Conservation (phyloP, 2,113 vertebrate species). For the Cochlearius cochlearius region DNA sequence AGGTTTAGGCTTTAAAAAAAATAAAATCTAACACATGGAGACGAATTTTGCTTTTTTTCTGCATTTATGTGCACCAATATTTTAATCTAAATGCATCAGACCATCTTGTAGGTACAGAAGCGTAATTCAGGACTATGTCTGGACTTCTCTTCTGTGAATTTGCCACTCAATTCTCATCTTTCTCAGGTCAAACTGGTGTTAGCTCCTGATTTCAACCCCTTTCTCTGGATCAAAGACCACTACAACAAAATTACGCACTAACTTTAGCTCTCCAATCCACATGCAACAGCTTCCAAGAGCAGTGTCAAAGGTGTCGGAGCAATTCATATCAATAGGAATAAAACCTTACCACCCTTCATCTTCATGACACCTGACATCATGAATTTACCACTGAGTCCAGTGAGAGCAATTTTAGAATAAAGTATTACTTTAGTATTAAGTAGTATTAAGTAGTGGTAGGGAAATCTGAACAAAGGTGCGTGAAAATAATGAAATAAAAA, state of each 20-base stretch:
- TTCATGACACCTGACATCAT: not conserved
- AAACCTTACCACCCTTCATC: not conserved
- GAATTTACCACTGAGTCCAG: not conserved
- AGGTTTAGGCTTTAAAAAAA: not conserved
- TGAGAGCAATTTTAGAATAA: not conserved
- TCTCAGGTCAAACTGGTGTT: not conserved
- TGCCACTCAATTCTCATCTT: not conserved
- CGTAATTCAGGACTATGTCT: not conserved
- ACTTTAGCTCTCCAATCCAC: not conserved
- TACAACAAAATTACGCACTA: not conserved
- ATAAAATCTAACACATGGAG: not conserved
- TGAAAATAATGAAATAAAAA: slow-evolving; percentile 20
- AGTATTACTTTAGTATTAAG: not conserved
- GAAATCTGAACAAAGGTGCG: not conserved
- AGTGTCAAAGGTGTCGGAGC: not conserved
- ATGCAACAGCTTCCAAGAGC: not conserved
- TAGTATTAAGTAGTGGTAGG: not conserved
- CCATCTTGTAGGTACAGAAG: not conserved
- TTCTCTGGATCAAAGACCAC: not conserved
- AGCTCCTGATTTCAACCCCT: not conserved
- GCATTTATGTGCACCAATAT: not conserved
- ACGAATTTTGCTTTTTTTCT: not conserved
- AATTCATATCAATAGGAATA: not conserved
- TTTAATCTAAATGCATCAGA: not conserved
- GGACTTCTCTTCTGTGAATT: not conserved